Evolutionary conservation across 2,797 vertebrate species (phyloP).

Genomic region (Lerista edwardsae): DNA sequence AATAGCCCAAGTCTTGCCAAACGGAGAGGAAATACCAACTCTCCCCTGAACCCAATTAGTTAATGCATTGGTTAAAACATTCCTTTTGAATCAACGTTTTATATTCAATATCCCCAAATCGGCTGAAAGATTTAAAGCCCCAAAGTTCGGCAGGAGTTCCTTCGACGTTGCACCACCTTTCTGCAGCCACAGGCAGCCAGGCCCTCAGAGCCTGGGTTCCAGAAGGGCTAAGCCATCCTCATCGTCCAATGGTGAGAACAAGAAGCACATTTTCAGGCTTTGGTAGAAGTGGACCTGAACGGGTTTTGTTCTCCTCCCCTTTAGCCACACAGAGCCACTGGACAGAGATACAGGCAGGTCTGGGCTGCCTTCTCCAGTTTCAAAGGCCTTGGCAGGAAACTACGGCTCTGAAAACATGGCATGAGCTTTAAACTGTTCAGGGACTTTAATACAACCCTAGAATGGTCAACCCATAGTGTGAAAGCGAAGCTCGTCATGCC

Average conservation of each 20-base stretch:
- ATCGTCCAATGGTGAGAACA: background rate
- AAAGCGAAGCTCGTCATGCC: constrained; percentile 10
- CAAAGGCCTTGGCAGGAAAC: background rate
- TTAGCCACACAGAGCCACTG: background rate
- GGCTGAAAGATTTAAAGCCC: background rate
- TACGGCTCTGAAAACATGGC: constrained; percentile 24
- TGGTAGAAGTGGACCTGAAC: background rate
- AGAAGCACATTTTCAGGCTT: background rate
- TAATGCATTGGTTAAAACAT: background rate
- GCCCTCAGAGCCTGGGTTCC: background rate
- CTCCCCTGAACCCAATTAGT: background rate
- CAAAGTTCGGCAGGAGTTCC: background rate
- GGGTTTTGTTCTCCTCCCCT: background rate
- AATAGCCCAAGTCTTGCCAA: background rate
- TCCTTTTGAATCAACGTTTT: background rate
- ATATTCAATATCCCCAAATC: background rate
- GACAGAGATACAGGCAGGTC: background rate
- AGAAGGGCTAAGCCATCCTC: background rate
- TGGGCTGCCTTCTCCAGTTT: background rate
- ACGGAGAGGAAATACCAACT: background rate
- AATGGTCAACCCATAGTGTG: constrained; percentile 27
- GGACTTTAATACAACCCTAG: constrained; percentile 48
- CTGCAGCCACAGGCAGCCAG: background rate
- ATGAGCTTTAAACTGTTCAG: constrained; percentile 27
- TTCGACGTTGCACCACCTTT: background rate